Percentiles rank a stretch among this genome's conserved stretches.
Evolutionary conservation across 2,888 invertebrate species (phyloP).

Genomic region (Philereme vetulata): DNA sequence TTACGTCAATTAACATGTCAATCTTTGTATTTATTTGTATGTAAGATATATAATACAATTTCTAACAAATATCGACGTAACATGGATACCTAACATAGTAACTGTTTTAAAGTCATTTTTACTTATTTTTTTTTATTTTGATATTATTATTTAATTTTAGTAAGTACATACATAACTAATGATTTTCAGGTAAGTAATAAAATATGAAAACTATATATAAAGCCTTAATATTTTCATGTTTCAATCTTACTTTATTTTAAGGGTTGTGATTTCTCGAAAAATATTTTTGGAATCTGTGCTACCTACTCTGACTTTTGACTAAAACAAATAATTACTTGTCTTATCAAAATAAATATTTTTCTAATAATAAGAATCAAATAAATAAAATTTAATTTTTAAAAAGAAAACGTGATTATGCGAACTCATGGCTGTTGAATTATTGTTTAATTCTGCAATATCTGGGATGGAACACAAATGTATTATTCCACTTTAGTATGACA

Average conservation of each 20-base stretch:
- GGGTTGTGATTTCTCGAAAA: slow-evolving; percentile 34
- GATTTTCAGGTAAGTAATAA: background rate
- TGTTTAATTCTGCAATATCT: slow-evolving; percentile 70
- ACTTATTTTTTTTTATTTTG: slow-evolving; percentile 1
- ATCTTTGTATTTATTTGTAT: slow-evolving; percentile 47
- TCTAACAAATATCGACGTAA: slow-evolving; percentile 14
- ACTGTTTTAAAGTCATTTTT: slow-evolving; percentile 13
- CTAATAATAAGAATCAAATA: slow-evolving; percentile 43
- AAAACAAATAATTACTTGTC: slow-evolving; percentile 49
- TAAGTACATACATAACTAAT: slow-evolving; percentile 3
- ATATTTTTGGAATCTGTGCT: slow-evolving; percentile 35
- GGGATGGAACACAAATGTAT: slow-evolving; percentile 67
- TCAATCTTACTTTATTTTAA: slow-evolving; percentile 22
- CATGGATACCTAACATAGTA: slow-evolving; percentile 1
- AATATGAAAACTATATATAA: slow-evolving; percentile 6
- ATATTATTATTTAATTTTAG: slow-evolving; percentile 6
- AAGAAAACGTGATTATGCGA: slow-evolving; percentile 46
- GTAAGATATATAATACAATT: slow-evolving; percentile 22
- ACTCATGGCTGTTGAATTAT: slow-evolving; percentile 60
- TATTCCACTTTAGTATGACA: slow-evolving; percentile 73
- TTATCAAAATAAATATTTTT: slow-evolving; percentile 72
- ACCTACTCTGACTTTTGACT: slow-evolving; percentile 35
- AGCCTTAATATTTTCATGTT: slow-evolving; percentile 7
- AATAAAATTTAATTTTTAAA: slow-evolving; percentile 19
- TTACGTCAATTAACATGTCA: slow-evolving; percentile 80